These are phyloP conservation scores for Ericerus pela DNA, from an alignment of 1,140 invertebrate species.

Conservation along the genomic window DNA sequence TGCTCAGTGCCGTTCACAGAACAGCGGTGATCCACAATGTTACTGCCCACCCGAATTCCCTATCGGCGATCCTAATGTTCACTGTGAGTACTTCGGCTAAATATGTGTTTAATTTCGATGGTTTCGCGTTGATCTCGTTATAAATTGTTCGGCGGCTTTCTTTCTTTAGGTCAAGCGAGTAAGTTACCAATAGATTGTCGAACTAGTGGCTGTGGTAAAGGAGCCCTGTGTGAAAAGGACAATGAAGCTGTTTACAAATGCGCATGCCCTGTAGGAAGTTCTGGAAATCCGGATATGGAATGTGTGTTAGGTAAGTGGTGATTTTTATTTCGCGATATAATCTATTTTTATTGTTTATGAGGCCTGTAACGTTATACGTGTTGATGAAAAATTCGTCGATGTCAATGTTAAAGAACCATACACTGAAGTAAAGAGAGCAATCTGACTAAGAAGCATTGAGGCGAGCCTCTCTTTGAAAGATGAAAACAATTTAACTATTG, in stretches of 20 bases:
- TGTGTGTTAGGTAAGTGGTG: slow-evolving; percentile 64
- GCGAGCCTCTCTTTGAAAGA: no score
- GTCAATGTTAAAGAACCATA: no score
- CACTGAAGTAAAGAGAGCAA: no score
- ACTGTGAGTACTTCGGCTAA: slow-evolving; percentile 52
- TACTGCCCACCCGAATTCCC: slow-evolving; percentile 67
- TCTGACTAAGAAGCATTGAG: no score
- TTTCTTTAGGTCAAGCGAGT: slow-evolving; percentile 41
- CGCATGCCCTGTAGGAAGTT: slow-evolving; percentile 56
- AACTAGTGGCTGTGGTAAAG: slow-evolving; percentile 62
- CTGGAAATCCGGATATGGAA: slow-evolving; percentile 53
- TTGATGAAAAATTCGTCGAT: no score
- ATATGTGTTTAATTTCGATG: not conserved
- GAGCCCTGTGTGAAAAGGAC: slow-evolving; percentile 57
- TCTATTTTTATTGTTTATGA: no score
- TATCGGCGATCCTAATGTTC: slow-evolving; percentile 63
- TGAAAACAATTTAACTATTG: no score
- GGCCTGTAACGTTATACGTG: no score
- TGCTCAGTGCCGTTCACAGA: slow-evolving; percentile 56
- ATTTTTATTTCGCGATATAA: no score
- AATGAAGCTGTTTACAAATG: slow-evolving; percentile 51
- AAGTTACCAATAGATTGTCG: slow-evolving; percentile 56
- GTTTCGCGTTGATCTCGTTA: no score
- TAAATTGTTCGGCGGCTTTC: not conserved
- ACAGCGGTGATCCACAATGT: slow-evolving; percentile 50